These are phyloP conservation scores for Otus scops DNA, from an alignment of 2,797 vertebrate species.

Conservation along the genomic window DNA sequence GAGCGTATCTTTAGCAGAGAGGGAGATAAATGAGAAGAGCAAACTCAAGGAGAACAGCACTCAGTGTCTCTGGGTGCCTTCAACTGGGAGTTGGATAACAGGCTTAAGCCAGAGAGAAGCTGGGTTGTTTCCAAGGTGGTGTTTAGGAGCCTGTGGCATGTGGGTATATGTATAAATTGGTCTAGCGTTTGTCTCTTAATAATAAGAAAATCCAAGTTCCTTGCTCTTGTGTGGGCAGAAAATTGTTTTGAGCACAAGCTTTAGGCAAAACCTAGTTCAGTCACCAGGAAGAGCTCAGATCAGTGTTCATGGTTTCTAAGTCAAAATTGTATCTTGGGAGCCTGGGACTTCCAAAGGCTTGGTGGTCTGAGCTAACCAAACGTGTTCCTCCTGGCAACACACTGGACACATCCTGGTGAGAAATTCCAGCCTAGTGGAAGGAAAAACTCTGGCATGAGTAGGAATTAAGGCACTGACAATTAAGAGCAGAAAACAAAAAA, in stretches of 20 bases:
- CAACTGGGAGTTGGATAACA: neutral
- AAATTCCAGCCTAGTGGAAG: neutral
- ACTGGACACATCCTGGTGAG: rapidly evolving
- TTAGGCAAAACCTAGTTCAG: neutral
- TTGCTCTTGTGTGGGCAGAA: neutral
- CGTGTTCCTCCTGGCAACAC: neutral
- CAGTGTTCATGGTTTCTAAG: neutral
- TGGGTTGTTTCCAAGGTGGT: neutral
- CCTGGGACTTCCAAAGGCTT: neutral
- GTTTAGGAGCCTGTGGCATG: neutral
- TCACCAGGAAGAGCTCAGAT: neutral
- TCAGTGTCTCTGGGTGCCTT: neutral
- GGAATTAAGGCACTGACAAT: neutral
- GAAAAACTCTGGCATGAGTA: neutral
- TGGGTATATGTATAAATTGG: neutral
- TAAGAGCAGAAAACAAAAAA: neutral
- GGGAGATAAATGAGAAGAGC: conserved; percentile 29
- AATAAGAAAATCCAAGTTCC: neutral
- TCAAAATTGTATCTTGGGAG: neutral
- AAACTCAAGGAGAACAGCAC: conserved; percentile 46
- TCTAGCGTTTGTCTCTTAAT: neutral
- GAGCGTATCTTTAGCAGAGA: conserved; percentile 35
- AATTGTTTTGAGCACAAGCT: neutral
- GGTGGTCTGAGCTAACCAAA: neutral
- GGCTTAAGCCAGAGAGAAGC: neutral